These are phyloP conservation scores for Lasioglossum marginatum DNA, from an alignment of 2,888 invertebrate species.

Conservation along the genomic window DNA sequence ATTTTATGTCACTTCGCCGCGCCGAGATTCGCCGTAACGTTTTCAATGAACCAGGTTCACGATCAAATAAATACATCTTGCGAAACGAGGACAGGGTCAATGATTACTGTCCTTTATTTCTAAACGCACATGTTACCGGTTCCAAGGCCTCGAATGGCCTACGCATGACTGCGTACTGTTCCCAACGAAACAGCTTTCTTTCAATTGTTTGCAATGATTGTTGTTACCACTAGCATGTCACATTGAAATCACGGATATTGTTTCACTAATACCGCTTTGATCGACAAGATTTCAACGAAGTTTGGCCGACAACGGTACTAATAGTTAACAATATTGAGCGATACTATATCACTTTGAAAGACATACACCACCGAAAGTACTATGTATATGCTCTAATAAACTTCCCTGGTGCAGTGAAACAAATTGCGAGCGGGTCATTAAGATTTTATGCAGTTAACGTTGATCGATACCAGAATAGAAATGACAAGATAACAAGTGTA, in stretches of 20 bases:
- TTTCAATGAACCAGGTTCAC: not conserved
- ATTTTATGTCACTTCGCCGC: not conserved
- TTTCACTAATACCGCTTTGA: not conserved
- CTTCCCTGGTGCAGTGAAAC: not conserved
- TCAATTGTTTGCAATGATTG: not conserved
- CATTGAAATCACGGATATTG: not conserved
- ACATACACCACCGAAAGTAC: not conserved
- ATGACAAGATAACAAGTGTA: not conserved
- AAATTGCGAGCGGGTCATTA: not conserved
- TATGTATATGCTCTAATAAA: not conserved
- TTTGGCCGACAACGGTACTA: not conserved
- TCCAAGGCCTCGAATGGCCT: slow-evolving; percentile 21
- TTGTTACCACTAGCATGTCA: not conserved
- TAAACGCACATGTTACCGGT: slow-evolving; percentile 10
- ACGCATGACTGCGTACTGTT: slow-evolving; percentile 21
- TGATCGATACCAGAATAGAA: not conserved
- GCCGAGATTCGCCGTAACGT: not conserved
- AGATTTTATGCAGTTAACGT: not conserved
- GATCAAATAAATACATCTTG: slow-evolving; percentile 4
- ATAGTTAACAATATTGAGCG: not conserved
- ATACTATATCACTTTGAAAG: not conserved
- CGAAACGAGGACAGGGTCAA: slow-evolving; percentile 41
- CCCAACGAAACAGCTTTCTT: not conserved
- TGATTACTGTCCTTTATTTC: slow-evolving; percentile 25
- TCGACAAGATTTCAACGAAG: not conserved